Base-by-base conservation (phyloP, 2,888 invertebrate genomes). In the Sepiola atlantica region DNA sequence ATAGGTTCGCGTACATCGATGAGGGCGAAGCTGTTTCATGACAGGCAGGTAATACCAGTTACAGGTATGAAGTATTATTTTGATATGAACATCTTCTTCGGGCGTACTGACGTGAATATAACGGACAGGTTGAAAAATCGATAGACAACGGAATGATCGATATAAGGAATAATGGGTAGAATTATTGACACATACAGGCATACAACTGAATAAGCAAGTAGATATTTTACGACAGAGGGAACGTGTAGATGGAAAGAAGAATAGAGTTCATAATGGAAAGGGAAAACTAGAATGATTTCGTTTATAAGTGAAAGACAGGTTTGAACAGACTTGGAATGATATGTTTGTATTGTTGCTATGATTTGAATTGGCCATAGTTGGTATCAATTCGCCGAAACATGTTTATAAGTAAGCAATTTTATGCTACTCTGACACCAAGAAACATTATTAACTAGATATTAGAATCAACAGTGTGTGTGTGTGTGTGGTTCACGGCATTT, bases 51-150 rank as follows among this genome's bases (percentile, higher is more conserved):
- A 77, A 77, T 77, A 77, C 77, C 77, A 77, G 77, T 77, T 28
- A 77, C 77, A 77, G 77, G 77, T 77, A 77, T 77, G 77, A 77
- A 77, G 77, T 28, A 77, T 77, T n/a, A 77, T 77, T 77, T 77
- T 77, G 77, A 77, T 77, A n/a, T 77, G 28, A 77, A 77, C 77
- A 77, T 77, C 28, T 77, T 77, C 28, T 77, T 77, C 77, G 28
- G 77, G n/a, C 77, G n/a, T 77, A 77, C 77, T 77, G 77, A 77
- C 77, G 77, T 77, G 77, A 77, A 77, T n/a, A 77, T n/a, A 77
- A 77, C 24, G 77, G 24, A 28, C 77, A 77, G 77, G 77, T 77
- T 77, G 77, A 77, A 28, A 77, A n/a, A 77, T 77, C 77, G 77
- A 77, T 77, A 77, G 77, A 77, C 28, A 77, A 77, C 77, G n/a